Percentiles rank a stretch among this genome's conserved stretches.
Evolutionary conservation across 2,113 vertebrate species (phyloP).

Genomic region (Passer domesticus): DNA sequence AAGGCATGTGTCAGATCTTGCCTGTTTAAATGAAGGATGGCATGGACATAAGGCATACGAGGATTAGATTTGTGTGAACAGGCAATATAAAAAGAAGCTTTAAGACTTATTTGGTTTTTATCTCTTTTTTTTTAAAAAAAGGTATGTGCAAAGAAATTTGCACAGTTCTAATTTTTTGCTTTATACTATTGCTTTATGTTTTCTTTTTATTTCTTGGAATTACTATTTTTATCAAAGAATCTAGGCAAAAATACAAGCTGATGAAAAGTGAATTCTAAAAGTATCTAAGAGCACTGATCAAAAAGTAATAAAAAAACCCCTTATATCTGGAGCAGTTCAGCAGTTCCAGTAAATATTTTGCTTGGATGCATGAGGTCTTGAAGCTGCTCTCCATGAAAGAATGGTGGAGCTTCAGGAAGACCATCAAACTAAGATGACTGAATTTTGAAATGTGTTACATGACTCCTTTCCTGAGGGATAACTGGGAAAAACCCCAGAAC

Average conservation of each 20-base stretch:
- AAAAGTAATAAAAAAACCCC: rapidly evolving
- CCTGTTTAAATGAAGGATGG: background rate
- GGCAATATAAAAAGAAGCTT: background rate
- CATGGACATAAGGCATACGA: background rate
- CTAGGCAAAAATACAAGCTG: background rate
- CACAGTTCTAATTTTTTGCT: background rate
- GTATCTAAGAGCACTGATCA: background rate
- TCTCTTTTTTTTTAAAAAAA: background rate
- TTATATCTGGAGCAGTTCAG: background rate
- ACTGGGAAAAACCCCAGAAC: background rate
- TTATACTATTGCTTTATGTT: background rate
- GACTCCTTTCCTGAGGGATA: background rate
- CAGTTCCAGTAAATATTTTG: background rate
- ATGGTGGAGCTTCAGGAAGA: background rate
- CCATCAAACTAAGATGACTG: background rate
- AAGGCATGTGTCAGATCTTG: background rate
- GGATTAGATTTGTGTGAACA: background rate
- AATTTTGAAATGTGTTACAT: background rate
- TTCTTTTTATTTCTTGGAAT: background rate
- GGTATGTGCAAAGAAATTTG: background rate
- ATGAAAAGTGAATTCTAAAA: background rate
- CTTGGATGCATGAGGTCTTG: background rate
- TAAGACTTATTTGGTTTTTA: background rate
- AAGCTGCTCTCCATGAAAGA: background rate
- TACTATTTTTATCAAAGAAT: background rate